phyloP scores from a whole-genome alignment of 2,113 vertebrate species.

The human (Homo sapiens) region GRCh38 chr14:79085001-79085500 shows the following conservation, averaged over 20 bases:
- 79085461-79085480: slow-evolving; percentile 33
- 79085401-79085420: neutral
- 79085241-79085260: neutral
- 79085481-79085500: slow-evolving; percentile 27
- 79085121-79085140: neutral
- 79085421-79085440: neutral
- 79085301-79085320: neutral
- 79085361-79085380: slow-evolving; percentile 48
- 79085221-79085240: neutral
- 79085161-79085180: neutral
- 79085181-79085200: neutral
- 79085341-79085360: neutral
- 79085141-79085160: neutral
- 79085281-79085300: neutral
- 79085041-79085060: slow-evolving; percentile 65
- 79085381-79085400: slow-evolving; percentile 11
- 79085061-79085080: neutral
- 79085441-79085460: neutral
- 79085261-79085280: slow-evolving; percentile 33
- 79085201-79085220: slow-evolving; percentile 21
- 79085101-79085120: neutral
- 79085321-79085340: slow-evolving; percentile 9
- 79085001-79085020: slow-evolving; percentile 82
- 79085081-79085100: slow-evolving; percentile 60
- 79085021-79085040: slow-evolving; percentile 72